Evolutionary conservation across 1,140 invertebrate species (phyloP).

Genomic region (Philotrypesis tridentata): DNA sequence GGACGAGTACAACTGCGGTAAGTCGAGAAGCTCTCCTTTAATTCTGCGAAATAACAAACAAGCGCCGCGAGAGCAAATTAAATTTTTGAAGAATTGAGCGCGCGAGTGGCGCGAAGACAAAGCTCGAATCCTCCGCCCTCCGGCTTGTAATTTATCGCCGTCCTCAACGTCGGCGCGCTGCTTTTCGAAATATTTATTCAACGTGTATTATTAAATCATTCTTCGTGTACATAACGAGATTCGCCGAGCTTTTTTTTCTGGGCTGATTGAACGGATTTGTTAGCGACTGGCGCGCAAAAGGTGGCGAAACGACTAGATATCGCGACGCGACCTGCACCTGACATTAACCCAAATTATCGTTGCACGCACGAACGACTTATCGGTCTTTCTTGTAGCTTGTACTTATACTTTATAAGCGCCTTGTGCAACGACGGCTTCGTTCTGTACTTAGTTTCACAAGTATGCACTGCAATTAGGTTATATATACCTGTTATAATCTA

Average conservation of each 20-base stretch:
- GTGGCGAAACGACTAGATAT: too few relatives aligned
- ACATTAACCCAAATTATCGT: conserved; percentile 15
- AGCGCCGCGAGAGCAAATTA: not conserved
- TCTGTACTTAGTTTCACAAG: not conserved
- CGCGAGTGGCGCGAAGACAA: too few relatives aligned
- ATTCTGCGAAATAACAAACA: not conserved
- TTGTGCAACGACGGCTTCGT: not conserved
- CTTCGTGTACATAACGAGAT: not conserved
- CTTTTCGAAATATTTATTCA: not conserved
- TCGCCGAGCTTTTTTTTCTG: too few relatives aligned
- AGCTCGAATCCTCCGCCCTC: too few relatives aligned
- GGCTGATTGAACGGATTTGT: not conserved
- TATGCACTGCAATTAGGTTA: not conserved
- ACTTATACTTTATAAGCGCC: not conserved
- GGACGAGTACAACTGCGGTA: conserved; percentile 87
- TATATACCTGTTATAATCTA: not conserved
- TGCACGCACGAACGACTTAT: not conserved
- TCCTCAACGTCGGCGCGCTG: too few relatives aligned
- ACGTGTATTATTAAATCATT: not conserved
- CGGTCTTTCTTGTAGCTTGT: conserved; percentile 6
- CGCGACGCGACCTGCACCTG: conserved; percentile 8
- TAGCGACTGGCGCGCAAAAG: not conserved
- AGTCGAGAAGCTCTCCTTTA: conserved; percentile 57
- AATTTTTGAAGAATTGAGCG: not conserved
- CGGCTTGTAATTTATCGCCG: too few relatives aligned